Evolutionary conservation across 2,113 vertebrate genomes (phyloP).

Genomic region (Saccopteryx leptura): DNA sequence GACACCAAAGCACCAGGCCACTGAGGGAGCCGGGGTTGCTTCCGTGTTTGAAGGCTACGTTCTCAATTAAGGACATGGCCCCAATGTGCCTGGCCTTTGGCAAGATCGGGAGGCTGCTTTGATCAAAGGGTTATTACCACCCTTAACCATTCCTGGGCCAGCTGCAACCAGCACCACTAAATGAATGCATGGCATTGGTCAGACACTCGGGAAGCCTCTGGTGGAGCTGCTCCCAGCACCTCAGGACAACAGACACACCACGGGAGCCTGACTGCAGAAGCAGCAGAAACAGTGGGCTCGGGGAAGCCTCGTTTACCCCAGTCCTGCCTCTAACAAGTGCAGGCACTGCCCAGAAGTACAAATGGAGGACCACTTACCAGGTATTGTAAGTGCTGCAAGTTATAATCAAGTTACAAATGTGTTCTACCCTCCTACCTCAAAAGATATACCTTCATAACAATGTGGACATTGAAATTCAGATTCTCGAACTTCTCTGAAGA

Average conservation of each 20-base stretch:
- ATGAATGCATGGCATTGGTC: not conserved
- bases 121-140: too few species aligned
- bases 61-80: not conserved
- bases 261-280: not conserved
- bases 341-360: not conserved
- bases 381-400: not conserved
- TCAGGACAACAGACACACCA: too few species aligned
- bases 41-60: not conserved
- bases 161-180: accelerated
- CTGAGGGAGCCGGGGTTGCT: not conserved
- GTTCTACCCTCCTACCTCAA: not conserved
- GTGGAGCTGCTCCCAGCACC: not conserved
- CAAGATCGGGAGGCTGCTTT: not conserved
- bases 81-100: not conserved
- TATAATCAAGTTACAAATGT: not conserved
- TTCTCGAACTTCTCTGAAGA: not conserved
- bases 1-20: not conserved
- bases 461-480: not conserved
- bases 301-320: not conserved
- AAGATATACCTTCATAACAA: not conserved
- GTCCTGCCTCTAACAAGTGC: not conserved
- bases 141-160: not conserved
- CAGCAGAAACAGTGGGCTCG: not conserved
- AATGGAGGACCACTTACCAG: accelerated
- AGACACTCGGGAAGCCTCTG: not conserved